Conservation (phyloP, 2,797 vertebrate species). For the Antennarius maculatus region DNA sequence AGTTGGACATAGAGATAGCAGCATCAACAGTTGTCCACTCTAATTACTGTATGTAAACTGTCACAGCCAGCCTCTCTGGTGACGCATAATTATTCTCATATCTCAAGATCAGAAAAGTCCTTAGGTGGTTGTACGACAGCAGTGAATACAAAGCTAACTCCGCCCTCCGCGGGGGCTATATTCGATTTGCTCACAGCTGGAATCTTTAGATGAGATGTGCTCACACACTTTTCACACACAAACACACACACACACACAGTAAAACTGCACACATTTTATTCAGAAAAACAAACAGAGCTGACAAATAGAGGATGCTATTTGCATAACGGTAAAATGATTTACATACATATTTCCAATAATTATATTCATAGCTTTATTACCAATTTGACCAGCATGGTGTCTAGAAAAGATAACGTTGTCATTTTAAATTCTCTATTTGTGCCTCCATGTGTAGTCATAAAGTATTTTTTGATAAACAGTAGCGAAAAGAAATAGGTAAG, state of each 20-base stretch:
- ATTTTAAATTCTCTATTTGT: neutral
- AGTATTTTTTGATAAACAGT: too few relatives aligned
- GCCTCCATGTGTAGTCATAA: neutral
- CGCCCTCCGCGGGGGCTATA: slow-evolving; percentile 63
- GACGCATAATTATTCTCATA: slow-evolving; percentile 81
- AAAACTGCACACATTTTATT: slow-evolving; percentile 26
- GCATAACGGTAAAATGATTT: slow-evolving; percentile 19
- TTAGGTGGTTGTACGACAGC: slow-evolving; percentile 61
- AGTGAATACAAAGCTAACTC: slow-evolving; percentile 60
- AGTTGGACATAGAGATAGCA: slow-evolving; percentile 64
- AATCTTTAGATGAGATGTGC: slow-evolving; percentile 42
- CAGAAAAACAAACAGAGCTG: slow-evolving; percentile 19
- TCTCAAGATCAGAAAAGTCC: slow-evolving; percentile 77
- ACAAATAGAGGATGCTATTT: slow-evolving; percentile 14
- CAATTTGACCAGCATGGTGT: too few relatives aligned
- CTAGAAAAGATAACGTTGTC: neutral
- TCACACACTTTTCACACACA: neutral
- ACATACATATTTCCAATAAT: slow-evolving; percentile 7
- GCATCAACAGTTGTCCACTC: slow-evolving; percentile 75
- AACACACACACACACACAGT: neutral
- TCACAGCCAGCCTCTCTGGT: slow-evolving; percentile 66
- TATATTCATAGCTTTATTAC: slow-evolving; percentile 10
- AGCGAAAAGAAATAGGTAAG: neutral
- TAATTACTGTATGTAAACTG: slow-evolving; percentile 80
- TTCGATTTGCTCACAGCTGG: slow-evolving; percentile 73